Evolutionary conservation across 2,113 vertebrate genomes (phyloP).

Genomic region (Okapia johnstoni): DNA sequence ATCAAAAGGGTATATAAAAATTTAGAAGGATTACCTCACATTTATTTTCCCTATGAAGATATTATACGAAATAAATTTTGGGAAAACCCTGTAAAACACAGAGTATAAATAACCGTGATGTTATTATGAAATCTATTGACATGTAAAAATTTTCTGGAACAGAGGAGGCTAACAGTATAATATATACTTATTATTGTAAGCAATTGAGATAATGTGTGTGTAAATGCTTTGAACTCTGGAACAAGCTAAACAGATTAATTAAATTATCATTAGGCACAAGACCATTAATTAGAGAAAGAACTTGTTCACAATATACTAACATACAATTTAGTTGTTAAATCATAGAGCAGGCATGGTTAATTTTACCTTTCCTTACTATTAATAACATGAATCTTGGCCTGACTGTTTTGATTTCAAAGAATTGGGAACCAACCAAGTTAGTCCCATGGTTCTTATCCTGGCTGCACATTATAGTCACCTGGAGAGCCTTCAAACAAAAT

Average conservation of each 20-base stretch:
- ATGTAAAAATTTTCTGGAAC: background rate
- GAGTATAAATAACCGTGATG: background rate
- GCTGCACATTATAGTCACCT: background rate
- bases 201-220: background rate
- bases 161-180: background rate
- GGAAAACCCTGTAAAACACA: background rate
- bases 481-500: background rate
- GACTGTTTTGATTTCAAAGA: background rate
- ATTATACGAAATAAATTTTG: background rate
- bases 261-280: slow-evolving; percentile 25
- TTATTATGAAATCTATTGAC: background rate
- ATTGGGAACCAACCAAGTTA: background rate
- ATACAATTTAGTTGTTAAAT: slow-evolving; percentile 52
- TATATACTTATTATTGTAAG: background rate
- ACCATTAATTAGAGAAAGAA: slow-evolving; percentile 41
- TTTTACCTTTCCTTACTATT: slow-evolving; percentile 30
- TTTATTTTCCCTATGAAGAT: background rate
- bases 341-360: background rate
- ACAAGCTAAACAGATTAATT: slow-evolving; percentile 48
- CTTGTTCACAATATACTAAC: background rate
- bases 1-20: background rate
- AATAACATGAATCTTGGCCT: background rate
- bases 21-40: background rate
- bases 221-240: slow-evolving; percentile 20
- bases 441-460: background rate